Evolutionary conservation across 2,888 invertebrate genomes (phyloP), one percentile per base, ranked within the genome.

Genomic region (Cyrtodaria siliqua): DNA sequence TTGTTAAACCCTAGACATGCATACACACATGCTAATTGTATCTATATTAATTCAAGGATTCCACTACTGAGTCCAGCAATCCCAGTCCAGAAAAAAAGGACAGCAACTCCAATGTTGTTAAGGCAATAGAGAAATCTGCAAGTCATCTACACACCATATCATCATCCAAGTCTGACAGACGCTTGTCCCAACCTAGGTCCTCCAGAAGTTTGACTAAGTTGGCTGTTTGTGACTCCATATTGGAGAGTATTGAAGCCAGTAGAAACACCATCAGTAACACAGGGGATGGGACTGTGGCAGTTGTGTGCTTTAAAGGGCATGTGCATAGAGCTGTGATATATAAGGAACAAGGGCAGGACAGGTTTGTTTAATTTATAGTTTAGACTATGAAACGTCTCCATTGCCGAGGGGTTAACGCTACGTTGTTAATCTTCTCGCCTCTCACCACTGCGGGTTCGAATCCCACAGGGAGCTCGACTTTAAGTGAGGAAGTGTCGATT

Each of bases 231-330:
- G 70, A 79, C 72, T 84, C 84, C 20, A 62, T 86, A 42, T 61
- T 86, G 63, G 81, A 86, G 68, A 83, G 84, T 69, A 83, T 86
- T 29, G 82, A 86, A 57, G 70, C 42, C 27, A 57, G 73, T 4
- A 71, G 63, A 14, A 42, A 53, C 42, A 63, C 63, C 18, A 27
- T 33, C 2, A 49, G 59, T 63, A 64, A 60, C n/a, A 40, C 42
- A 26, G 60, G 44, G 27, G 38, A 24, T 26, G 52, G n/a, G 14
- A 42, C 29, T 4, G 16, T 33, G 9, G 27, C 40, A 40, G 18
- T 33, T 16, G 44, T 61, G 20, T 29, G 53, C 53, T 80, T 80
- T 56, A 70, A 24, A 50, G 80, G 73, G 16, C 61, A 70, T 55
- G 60, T 80, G 1, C 80, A 80, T 47, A 73, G 71, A 38, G 69